Evolutionary conservation across 1,140 invertebrate species (phyloP), one percentile per base, ranked within the genome.

Genomic region (Papilio polyxenes): DNA sequence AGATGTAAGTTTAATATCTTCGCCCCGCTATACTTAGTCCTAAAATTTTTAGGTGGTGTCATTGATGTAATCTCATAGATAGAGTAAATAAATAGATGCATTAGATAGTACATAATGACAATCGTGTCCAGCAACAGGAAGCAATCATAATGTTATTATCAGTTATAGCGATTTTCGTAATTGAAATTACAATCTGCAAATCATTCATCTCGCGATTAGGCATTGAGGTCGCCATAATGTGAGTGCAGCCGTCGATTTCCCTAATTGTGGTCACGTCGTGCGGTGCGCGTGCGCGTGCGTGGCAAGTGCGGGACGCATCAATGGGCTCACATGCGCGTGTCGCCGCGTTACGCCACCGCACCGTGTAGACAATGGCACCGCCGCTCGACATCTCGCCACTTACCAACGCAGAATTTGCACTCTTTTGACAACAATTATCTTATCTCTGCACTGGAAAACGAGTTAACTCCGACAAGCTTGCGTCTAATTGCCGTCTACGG

Each of bases 241-340:
- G 79, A 83, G 83, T 87, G 87, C 85, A 88, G 86, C 88, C 87
- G 82, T 62, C 83, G 87, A 90, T 92, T 92, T 93, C 86, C 87
- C 88, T 90, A 86, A 87, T 89, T 86, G 86, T 83, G 80, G 85
- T 84, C 83, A 17, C n/a, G 17, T 17, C 4, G 51, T 53, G 51
- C 51, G 51, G 11, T 51, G 49, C 1, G 49, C 49, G 51, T 53
- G 51, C 56, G 56, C 56, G 56, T 80, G 79, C 82, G 80, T 53
- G 37, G 62, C 81, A 85, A 85, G 82, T 75, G 82, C 77, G 86
- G 82, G 82, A 86, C 87, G 91, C 91, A 90, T 93, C 92, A 92
- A 93, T 93, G 87, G 86, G 88, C 72, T 87, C 90, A 91, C 90
- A 93, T 85, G 88, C 91, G 90, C 93, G 91, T 94, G 92, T 94